These are phyloP conservation scores for Tylochromis polylepis DNA, from an alignment of 2,113 vertebrate genomes.

Conservation along the genomic window DNA sequence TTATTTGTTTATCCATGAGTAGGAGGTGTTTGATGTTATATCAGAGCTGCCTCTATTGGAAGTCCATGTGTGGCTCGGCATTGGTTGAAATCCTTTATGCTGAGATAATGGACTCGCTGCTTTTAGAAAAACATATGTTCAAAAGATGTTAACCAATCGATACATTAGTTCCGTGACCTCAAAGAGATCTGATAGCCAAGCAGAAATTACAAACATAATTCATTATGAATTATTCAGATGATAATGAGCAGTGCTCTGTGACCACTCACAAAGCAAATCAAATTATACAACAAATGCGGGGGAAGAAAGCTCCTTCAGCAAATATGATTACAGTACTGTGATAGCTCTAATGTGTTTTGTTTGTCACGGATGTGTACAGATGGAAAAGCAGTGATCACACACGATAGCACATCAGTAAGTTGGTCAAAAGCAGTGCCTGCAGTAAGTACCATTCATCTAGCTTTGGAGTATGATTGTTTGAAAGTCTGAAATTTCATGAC, in stretches of 20 bases:
- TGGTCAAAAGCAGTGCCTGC: not conserved
- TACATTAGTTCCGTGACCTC: slow-evolving; percentile 1
- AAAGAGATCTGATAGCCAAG: slow-evolving; percentile 2
- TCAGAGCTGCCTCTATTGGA: not conserved
- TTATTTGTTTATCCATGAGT: not conserved
- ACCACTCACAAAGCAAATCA: slow-evolving; percentile 39
- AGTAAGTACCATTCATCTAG: slow-evolving; percentile 20
- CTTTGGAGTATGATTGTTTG: slow-evolving; percentile 32
- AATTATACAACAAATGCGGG: slow-evolving; percentile 34
- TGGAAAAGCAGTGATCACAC: slow-evolving; percentile 25
- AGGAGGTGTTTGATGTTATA: not conserved
- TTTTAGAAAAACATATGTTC: not conserved
- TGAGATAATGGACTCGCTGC: not conserved
- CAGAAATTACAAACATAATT: slow-evolving; percentile 32
- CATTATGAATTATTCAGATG: slow-evolving; percentile 43
- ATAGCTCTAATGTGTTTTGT: slow-evolving; percentile 43
- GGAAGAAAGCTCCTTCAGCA: slow-evolving; percentile 6
- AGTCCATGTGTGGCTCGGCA: not conserved
- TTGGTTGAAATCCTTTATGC: not conserved
- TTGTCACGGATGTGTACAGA: slow-evolving; percentile 26
- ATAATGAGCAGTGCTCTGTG: slow-evolving; percentile 25
- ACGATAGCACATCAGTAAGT: slow-evolving; percentile 11
- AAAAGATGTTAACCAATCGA: slow-evolving; percentile 16
- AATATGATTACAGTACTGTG: slow-evolving; percentile 42
- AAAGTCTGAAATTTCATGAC: slow-evolving; percentile 36